Evolutionary conservation across 1,140 invertebrate genomes (phyloP).

Genomic region (Anastrepha obliqua): DNA sequence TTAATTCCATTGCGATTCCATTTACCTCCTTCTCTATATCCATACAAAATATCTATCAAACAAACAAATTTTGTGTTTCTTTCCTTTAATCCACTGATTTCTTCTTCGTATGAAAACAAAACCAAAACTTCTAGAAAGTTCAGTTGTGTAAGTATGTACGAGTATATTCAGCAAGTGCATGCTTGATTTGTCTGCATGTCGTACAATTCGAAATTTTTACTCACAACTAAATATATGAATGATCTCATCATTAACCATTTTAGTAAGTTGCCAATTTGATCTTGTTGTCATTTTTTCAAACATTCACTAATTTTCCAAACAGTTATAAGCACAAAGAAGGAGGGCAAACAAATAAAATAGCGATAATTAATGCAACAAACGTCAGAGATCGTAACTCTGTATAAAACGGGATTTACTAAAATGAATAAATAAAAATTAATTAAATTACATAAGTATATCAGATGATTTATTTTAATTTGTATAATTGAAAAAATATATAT

Average conservation of each 20-base stretch:
- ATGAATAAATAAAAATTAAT: background rate
- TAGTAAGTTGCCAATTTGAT: background rate
- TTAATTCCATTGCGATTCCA: too few relatives aligned
- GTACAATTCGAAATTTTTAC: background rate
- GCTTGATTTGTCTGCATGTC: background rate
- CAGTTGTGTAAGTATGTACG: too few relatives aligned
- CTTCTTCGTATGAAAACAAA: too few relatives aligned
- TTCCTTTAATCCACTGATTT: too few relatives aligned
- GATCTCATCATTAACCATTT: slow-evolving; percentile 34
- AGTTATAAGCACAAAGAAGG: slow-evolving; percentile 38
- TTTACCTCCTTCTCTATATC: too few relatives aligned
- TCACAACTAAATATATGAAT: slow-evolving; percentile 6
- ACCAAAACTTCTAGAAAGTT: background rate
- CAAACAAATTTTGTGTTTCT: too few relatives aligned
- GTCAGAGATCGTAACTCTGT: background rate
- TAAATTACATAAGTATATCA: background rate
- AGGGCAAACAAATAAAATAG: background rate
- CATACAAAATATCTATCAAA: too few relatives aligned
- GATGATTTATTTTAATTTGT: background rate
- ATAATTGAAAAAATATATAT: background rate
- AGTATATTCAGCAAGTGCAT: too few relatives aligned
- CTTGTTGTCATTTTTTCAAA: background rate
- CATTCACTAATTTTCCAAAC: background rate
- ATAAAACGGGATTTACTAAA: background rate
- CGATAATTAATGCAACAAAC: slow-evolving; percentile 15